A percentile compares a stretch with the other conserved stretches of the same genome.
These are phyloP conservation scores for Oryzias celebensis DNA, from an alignment of 2,113 vertebrate genomes.

Conservation along the genomic window DNA sequence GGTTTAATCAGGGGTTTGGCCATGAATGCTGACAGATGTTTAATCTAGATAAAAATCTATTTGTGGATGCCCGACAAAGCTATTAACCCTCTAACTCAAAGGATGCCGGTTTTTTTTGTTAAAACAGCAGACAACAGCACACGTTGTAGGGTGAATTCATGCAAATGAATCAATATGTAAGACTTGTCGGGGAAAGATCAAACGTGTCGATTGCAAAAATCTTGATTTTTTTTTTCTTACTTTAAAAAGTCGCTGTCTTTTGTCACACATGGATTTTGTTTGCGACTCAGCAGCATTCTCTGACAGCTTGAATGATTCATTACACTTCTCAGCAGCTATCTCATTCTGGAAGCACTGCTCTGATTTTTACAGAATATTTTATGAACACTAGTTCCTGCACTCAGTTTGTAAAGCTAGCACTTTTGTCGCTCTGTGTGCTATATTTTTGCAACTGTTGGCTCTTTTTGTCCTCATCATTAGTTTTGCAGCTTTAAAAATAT, in stretches of 20 bases:
- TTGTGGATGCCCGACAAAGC: slow-evolving; percentile 45
- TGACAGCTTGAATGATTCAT: slow-evolving; percentile 46
- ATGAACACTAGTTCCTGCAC: slow-evolving; percentile 10
- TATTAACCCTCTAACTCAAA: slow-evolving; percentile 50
- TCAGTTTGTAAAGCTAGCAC: not conserved
- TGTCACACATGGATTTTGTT: slow-evolving; percentile 24
- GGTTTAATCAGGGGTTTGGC: slow-evolving; percentile 45
- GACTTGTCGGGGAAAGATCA: slow-evolving; percentile 40
- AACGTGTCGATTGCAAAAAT: slow-evolving; percentile 49
- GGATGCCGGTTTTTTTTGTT: slow-evolving; percentile 48
- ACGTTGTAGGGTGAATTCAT: slow-evolving; percentile 42
- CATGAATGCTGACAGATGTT: slow-evolving; percentile 28
- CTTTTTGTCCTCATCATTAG: too few relatives aligned
- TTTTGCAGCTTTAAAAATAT: too few relatives aligned
- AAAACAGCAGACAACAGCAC: slow-evolving; percentile 48
- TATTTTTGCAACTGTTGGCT: not conserved
- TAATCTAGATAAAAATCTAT: slow-evolving; percentile 59
- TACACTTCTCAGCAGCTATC: not conserved
- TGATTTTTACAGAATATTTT: slow-evolving; percentile 37
- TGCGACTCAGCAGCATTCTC: slow-evolving; percentile 17
- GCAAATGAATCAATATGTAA: slow-evolving; percentile 45
- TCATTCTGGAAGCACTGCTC: slow-evolving; percentile 16
- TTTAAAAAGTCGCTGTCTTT: slow-evolving; percentile 26
- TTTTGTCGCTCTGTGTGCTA: not conserved
- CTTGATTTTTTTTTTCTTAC: slow-evolving; percentile 9